These are phyloP conservation scores for Trinorchestia longiramus DNA, from an alignment of 1,140 invertebrate genomes.

Conservation along the genomic window DNA sequence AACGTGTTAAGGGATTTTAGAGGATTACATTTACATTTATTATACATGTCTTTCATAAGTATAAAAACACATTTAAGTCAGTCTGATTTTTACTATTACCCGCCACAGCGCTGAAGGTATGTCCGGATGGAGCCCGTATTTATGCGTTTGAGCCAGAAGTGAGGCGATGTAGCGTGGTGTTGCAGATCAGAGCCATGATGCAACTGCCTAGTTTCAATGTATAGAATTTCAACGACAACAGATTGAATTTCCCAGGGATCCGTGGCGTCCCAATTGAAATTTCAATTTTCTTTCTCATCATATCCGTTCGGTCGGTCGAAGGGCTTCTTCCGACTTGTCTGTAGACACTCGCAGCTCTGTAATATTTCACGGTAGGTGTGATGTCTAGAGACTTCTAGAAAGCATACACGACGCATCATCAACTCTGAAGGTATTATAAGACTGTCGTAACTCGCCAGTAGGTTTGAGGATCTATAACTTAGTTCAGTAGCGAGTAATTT, in stretches of 20 bases:
- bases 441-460: background rate
- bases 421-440: background rate
- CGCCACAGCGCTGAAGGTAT: too few species aligned
- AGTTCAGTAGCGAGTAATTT: background rate
- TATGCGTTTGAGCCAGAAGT: background rate
- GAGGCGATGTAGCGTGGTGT: background rate
- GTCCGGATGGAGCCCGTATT: background rate
- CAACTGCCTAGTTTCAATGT: background rate
- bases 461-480: background rate
- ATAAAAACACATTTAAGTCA: too few species aligned
- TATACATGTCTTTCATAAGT: too few species aligned
- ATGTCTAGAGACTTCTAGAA: background rate
- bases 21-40: too few species aligned
- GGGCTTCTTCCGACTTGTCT: background rate
- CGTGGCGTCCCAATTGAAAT: constrained; percentile 29
- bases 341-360: background rate
- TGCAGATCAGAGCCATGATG: background rate
- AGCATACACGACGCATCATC: too few species aligned
- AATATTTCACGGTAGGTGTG: background rate
- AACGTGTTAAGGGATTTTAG: too few species aligned
- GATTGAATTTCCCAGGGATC: constrained; percentile 30
- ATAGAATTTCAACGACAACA: constrained; percentile 7
- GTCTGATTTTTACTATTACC: too few species aligned
- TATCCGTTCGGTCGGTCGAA: background rate
- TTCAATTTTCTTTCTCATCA: background rate